Evolutionary conservation across 2,888 invertebrate species (phyloP).

Genomic region (Blastobasis adustella): DNA sequence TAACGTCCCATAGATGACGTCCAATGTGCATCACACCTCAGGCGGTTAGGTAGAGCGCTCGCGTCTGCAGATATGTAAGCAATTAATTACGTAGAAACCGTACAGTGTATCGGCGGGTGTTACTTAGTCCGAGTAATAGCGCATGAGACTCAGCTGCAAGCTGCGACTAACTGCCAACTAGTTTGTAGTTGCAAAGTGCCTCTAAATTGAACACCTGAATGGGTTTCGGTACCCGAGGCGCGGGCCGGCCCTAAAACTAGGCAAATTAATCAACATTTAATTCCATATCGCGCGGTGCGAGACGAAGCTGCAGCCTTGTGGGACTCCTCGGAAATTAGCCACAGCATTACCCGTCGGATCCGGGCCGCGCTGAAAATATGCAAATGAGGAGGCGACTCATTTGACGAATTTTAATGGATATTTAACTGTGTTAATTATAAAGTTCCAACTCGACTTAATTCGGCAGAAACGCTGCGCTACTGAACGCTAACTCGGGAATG

Average conservation of each 20-base stretch:
- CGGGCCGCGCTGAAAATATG: conserved; percentile 58
- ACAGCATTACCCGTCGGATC: conserved; percentile 43
- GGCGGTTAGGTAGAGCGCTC: background rate
- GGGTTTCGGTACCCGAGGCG: conserved; percentile 30
- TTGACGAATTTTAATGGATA: conserved; percentile 68
- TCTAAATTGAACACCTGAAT: conserved; percentile 56
- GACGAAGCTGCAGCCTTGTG: conserved; percentile 43
- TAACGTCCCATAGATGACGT: too few relatives aligned
- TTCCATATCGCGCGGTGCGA: conserved; percentile 48
- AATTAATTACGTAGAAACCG: conserved; percentile 23
- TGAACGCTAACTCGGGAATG: conserved; percentile 23
- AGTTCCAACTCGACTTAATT: conserved; percentile 49
- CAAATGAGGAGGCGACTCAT: conserved; percentile 63
- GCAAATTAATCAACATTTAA: conserved; percentile 70
- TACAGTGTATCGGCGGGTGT: conserved; percentile 24
- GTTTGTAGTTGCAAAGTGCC: conserved; percentile 58
- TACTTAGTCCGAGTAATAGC: conserved; percentile 31
- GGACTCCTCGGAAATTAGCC: conserved; percentile 61
- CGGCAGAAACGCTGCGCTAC: conserved; percentile 24
- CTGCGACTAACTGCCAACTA: conserved; percentile 45
- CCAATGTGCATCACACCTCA: too few relatives aligned
- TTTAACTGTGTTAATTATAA: conserved; percentile 65
- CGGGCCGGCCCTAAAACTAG: conserved; percentile 44
- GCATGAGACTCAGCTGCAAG: conserved; percentile 37
- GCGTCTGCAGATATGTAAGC: background rate